A percentile compares a stretch with the other conserved stretches of the same genome.
These are phyloP conservation scores for Urocitellus parryii DNA, from an alignment of 2,113 vertebrate genomes.

Conservation along the genomic window DNA sequence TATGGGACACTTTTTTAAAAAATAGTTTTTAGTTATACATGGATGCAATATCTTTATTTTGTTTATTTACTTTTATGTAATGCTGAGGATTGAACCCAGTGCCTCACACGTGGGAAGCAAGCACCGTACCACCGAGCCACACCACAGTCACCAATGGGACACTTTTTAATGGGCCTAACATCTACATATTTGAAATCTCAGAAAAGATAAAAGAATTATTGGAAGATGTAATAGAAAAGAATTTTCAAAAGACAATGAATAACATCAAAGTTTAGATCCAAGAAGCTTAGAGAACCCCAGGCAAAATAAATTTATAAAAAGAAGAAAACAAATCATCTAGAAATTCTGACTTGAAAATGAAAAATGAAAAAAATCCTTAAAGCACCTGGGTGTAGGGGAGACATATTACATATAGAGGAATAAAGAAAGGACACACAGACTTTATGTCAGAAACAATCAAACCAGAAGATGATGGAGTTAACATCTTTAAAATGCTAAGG, in stretches of 20 bases:
- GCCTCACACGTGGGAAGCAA: no score
- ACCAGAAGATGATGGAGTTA: background rate
- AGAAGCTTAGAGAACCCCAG: background rate
- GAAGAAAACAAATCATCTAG: background rate
- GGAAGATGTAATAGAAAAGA: background rate
- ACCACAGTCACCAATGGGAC: no score
- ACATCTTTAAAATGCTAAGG: background rate
- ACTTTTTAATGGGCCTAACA: background rate
- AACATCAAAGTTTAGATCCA: background rate
- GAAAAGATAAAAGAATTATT: background rate
- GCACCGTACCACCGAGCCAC: no score
- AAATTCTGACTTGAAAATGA: background rate
- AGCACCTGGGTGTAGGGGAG: background rate
- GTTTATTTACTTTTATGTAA: no score
- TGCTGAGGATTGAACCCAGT: no score
- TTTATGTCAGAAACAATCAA: background rate
- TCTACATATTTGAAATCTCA: background rate
- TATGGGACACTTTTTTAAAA: no score
- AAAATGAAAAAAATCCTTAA: background rate
- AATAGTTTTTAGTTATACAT: no score
- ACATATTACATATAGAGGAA: background rate
- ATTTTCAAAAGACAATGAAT: background rate
- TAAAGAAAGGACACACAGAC: background rate
- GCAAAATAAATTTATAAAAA: background rate
- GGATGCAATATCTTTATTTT: no score